Base-by-base conservation (phyloP, 2,797 vertebrate species). In the Alauda arvensis region DNA sequence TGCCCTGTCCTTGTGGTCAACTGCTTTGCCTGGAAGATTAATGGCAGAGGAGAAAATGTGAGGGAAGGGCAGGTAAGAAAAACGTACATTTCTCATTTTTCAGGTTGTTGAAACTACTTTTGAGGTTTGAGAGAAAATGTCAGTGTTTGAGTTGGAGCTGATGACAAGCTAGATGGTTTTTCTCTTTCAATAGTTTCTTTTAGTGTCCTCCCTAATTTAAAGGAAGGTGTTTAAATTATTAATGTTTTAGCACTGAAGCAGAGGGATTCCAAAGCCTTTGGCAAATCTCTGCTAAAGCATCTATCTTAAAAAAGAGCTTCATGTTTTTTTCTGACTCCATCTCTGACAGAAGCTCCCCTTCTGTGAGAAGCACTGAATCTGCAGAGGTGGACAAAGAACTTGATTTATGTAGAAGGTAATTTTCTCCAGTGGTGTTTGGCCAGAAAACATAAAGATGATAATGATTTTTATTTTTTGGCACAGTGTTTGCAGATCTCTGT, bases 151-250 rank as follows among this genome's bases (percentile, higher is more conserved):
- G 61, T 89, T 93, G 71, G 77, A 90, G 51, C 68, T 18, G 8
- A 40, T 69, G 42, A 31, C 1, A 1, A 65, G 25, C 65, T 84
- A 68, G 71, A 85, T 87, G 53, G 15, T 61, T 87, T 90, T 92
- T 85, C 69, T 74, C 45, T 61, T 85, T 92, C 77, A 93, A 33
- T 92, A 81, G 63, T 92, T 92, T 87, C 74, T 91, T 95, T 93
- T 92, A 93, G 52, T 77, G 57, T 29, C 66, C 11, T 83, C 87
- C 59, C n/a, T 83, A 77, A 84, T 87, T 92, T 84, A 89, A 86
- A 79, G 88, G 43, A 61, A 74, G 20, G 34, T 37, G 10, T 87
- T 87, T 84, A 89, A 91, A 87, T 91, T 90, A 88, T 48, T 93
- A 52, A 66, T 83, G 62, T 89, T 92, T 89, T 76, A 65, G 77